phyloP scores from a whole-genome alignment of 2,113 vertebrate species.

The Paramisgurnus dabryanus region DNA sequence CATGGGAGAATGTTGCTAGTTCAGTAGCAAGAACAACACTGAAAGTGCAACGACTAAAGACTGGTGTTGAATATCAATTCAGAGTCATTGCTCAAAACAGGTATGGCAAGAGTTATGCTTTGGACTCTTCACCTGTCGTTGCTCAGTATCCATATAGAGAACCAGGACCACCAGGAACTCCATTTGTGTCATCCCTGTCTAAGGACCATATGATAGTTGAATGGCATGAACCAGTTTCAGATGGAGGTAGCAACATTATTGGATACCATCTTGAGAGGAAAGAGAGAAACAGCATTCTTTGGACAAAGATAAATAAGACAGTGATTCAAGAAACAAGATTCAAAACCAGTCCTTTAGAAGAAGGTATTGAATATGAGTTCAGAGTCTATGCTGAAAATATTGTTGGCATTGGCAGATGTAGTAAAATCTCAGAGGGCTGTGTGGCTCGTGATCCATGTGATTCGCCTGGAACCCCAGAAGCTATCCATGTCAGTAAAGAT shows the following conservation, averaged over 20 bases:
- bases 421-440: slow-evolving; percentile 95
- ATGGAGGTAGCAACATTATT: slow-evolving; percentile 89
- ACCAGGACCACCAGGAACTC: slow-evolving; percentile 95
- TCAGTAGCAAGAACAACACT: slow-evolving; percentile 89
- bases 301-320: slow-evolving; percentile 93
- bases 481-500: slow-evolving; percentile 87
- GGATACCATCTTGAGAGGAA: slow-evolving; percentile 97
- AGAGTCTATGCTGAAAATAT: slow-evolving; percentile 96
- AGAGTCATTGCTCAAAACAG: slow-evolving; percentile 97
- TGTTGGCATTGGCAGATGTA: slow-evolving; percentile 91
- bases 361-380: slow-evolving; percentile 95
- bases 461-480: slow-evolving; percentile 91
- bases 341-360: slow-evolving; percentile 91
- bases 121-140: slow-evolving; percentile 85
- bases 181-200: slow-evolving; percentile 83
- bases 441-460: slow-evolving; percentile 94
- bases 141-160: slow-evolving; percentile 97
- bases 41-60: slow-evolving; percentile 90
- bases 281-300: slow-evolving; percentile 96
- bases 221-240: slow-evolving; percentile 94
- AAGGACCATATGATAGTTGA: slow-evolving; percentile 92
- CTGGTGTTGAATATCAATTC: slow-evolving; percentile 96
- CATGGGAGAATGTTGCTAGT: slow-evolving; percentile 90
- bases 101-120: slow-evolving; percentile 91
- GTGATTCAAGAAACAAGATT: slow-evolving; percentile 89